Evolutionary conservation across 1,140 invertebrate species (phyloP).

Genomic region (Ptiloglossa arizonensis): DNA sequence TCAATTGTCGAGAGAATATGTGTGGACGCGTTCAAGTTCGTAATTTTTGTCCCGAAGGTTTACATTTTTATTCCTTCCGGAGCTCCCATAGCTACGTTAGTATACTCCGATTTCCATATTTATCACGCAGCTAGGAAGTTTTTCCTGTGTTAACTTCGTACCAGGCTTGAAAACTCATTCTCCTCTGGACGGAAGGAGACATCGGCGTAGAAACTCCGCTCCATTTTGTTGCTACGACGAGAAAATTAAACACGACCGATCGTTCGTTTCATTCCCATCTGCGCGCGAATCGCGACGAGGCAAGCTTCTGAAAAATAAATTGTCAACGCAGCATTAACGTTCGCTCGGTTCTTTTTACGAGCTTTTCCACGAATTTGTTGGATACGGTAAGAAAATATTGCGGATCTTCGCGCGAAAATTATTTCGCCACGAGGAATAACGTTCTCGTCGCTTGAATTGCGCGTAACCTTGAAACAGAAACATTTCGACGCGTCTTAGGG

Average conservation of each 20-base stretch:
- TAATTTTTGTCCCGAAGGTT: background rate
- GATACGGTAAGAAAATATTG: background rate
- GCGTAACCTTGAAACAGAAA: background rate
- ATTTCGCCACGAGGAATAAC: background rate
- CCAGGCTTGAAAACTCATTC: constrained; percentile 46
- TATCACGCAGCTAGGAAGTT: constrained; percentile 61
- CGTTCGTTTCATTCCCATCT: background rate
- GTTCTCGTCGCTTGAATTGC: background rate
- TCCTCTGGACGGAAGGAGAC: constrained; percentile 18
- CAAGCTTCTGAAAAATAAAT: background rate
- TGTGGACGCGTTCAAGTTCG: background rate
- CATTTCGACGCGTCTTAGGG: background rate
- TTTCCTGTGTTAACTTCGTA: constrained; percentile 44
- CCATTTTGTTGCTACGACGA: constrained; percentile 30
- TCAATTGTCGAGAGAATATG: background rate
- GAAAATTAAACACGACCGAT: constrained; percentile 52
- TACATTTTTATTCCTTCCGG: constrained; percentile 34
- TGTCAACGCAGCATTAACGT: background rate
- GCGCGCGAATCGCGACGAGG: background rate
- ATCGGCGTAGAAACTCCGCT: constrained; percentile 37
- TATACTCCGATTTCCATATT: constrained; percentile 71
- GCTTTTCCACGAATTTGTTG: no score
- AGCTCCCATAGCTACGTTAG: constrained; percentile 50
- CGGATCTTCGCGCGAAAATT: background rate
- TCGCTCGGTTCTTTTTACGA: background rate